Evolutionary conservation across 2,888 invertebrate species (phyloP).

Genomic region (Cepaea hortensis): DNA sequence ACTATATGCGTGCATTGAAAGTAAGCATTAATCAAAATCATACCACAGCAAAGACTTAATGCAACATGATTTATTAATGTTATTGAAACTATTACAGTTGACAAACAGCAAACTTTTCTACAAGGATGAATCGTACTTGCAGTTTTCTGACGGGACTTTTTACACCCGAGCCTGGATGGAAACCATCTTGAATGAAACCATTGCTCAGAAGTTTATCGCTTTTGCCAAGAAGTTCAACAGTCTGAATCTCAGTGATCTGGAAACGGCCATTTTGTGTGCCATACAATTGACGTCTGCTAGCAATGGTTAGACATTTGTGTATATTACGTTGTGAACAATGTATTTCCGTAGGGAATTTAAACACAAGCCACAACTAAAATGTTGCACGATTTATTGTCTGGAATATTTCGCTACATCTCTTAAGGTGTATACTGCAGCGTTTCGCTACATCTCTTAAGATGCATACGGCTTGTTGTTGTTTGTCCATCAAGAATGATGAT

Average conservation of each 20-base stretch:
- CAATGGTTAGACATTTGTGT: conserved; percentile 37
- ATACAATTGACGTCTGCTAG: conserved; percentile 61
- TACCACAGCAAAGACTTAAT: too few species aligned
- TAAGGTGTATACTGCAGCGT: too few species aligned
- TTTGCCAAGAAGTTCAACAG: conserved; percentile 65
- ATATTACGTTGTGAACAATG: neutral
- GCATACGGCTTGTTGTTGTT: too few species aligned
- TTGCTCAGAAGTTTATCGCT: conserved; percentile 60
- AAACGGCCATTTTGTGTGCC: conserved; percentile 65
- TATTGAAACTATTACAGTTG: conserved; percentile 53
- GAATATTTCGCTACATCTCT: too few species aligned
- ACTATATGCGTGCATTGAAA: too few species aligned
- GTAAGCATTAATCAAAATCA: too few species aligned
- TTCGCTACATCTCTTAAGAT: too few species aligned
- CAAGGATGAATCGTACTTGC: conserved; percentile 62
- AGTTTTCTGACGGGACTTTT: conserved; percentile 57
- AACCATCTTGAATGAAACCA: conserved; percentile 61
- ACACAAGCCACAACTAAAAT: too few species aligned
- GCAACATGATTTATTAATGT: too few species aligned
- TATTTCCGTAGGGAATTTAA: too few species aligned
- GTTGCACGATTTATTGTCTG: too few species aligned
- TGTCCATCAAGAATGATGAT: too few species aligned
- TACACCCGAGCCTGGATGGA: conserved; percentile 68
- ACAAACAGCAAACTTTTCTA: conserved; percentile 63
- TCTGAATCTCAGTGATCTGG: conserved; percentile 60